These are phyloP conservation scores for Periophthalmus modestus DNA, from an alignment of 2,113 vertebrate genomes.

Conservation along the genomic window DNA sequence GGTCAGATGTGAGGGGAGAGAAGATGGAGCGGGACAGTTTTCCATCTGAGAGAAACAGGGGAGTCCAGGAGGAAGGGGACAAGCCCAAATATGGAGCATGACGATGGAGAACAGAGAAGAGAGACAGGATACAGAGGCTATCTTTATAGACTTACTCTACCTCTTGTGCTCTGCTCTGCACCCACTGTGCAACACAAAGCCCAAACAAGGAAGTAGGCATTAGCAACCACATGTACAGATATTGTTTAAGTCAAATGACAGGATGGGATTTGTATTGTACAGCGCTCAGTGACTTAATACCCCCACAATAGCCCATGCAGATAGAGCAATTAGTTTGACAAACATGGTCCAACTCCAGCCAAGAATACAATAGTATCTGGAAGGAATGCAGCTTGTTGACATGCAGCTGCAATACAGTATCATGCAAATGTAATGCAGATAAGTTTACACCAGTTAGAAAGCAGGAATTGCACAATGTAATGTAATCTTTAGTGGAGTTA, in stretches of 20 bases:
- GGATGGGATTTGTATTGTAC: slow-evolving; percentile 42
- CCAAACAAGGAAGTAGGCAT: slow-evolving; percentile 23
- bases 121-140: slow-evolving; percentile 73
- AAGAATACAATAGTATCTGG: background rate
- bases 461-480: background rate
- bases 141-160: slow-evolving; percentile 62
- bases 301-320: slow-evolving; percentile 37
- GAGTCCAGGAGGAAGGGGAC: slow-evolving; percentile 25
- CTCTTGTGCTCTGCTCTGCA: slow-evolving; percentile 21
- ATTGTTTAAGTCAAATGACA: slow-evolving; percentile 29
- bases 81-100: slow-evolving; percentile 39
- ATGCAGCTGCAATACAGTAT: slow-evolving; percentile 31
- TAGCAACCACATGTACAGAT: slow-evolving; percentile 26
- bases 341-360: background rate
- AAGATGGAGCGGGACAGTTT: slow-evolving; percentile 67
- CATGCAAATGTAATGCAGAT: slow-evolving; percentile 17
- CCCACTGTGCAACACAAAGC: slow-evolving; percentile 39
- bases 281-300: slow-evolving; percentile 19
- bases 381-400: slow-evolving; percentile 7
- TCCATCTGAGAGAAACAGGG: slow-evolving; percentile 61
- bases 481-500: background rate
- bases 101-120: slow-evolving; percentile 57
- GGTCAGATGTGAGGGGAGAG: slow-evolving; percentile 66
- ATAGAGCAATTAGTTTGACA: slow-evolving; percentile 9
- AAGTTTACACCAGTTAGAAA: background rate